Base-by-base conservation (phyloP, 1,140 invertebrate species). In the Magallana angulata region DNA sequence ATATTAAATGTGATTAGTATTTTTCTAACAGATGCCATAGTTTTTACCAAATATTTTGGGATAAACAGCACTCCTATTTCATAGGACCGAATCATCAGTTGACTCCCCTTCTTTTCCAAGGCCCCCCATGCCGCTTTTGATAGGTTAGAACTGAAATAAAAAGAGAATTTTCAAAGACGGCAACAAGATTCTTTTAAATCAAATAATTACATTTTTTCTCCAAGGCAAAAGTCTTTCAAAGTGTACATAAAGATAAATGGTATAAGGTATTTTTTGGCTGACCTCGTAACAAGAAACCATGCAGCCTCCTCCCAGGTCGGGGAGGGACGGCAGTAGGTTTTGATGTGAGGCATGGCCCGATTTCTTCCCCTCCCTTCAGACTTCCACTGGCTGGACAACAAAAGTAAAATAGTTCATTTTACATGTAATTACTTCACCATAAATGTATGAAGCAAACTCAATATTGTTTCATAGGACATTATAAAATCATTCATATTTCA, bases 91-190 rank as follows among this genome's bases (percentile, higher is more conserved):
- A 98, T 97, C 89, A 97, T 96, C 76, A 97, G 94, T 88, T 96
- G 96, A 86, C 95, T 92, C 59, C 95, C 95, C 87, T 96, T 96
- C 91, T 97, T 97, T 89, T 96, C 97, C 30, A 96, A 92, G 18
- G 95, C 96, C 86, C 98, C 98, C 98, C 98, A 99, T 0, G 98
- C 98, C 18, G 98, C 98, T 95, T 99, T 99, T 14, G 98, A 99
- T 8, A 99, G 94, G 95, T 99, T 99, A 0, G 97, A 98, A 91
- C 98, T 99, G 87, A 85, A 93, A 91, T 64, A 14, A 64, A 16
- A 18, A 18, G 18, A 14, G 14, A 16, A 16, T 64, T 64, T 64
- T 64, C 4, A 48, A 48, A 48, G 36, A 48, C 36, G 5, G 5
- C 36, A 48, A 48, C 36, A 48, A 48, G 36, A 48, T 48, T 48